Conservation (phyloP, 2,797 vertebrate species). For the Falco cherrug region DNA sequence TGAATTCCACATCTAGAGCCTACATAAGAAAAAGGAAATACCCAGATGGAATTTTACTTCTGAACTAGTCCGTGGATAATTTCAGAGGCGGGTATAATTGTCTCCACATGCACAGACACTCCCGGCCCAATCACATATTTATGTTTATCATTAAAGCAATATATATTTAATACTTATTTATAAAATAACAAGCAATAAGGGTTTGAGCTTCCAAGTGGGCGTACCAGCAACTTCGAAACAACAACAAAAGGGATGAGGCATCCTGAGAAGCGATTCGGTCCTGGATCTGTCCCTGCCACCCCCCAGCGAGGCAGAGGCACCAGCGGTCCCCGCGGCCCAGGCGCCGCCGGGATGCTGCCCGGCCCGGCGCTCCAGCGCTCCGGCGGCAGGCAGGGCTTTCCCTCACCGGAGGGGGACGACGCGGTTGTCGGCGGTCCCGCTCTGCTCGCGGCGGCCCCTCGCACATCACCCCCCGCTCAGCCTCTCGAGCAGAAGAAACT, state of each 20-base stretch:
- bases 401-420: background rate
- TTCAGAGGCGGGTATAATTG: constrained; percentile 28
- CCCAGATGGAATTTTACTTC: constrained; percentile 36
- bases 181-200: background rate
- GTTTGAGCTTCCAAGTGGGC: background rate
- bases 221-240: background rate
- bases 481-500: background rate
- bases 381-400: background rate
- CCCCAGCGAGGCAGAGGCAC: background rate
- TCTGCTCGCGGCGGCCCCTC: background rate
- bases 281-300: background rate
- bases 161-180: background rate
- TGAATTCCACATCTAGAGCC: constrained; percentile 36
- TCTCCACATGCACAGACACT: constrained; percentile 32
- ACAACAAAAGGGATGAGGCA: background rate
- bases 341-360: background rate
- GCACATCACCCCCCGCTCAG: background rate
- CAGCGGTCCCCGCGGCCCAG: background rate
- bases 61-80: background rate
- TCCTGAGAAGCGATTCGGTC: rapidly evolving
- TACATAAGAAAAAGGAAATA: background rate
- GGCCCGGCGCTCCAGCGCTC: background rate
- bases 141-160: background rate
- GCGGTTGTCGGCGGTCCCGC: background rate
- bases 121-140: background rate